These are phyloP conservation scores for Drosophila helvetica DNA, from an alignment of 2,888 invertebrate genomes.

Conservation along the genomic window DNA sequence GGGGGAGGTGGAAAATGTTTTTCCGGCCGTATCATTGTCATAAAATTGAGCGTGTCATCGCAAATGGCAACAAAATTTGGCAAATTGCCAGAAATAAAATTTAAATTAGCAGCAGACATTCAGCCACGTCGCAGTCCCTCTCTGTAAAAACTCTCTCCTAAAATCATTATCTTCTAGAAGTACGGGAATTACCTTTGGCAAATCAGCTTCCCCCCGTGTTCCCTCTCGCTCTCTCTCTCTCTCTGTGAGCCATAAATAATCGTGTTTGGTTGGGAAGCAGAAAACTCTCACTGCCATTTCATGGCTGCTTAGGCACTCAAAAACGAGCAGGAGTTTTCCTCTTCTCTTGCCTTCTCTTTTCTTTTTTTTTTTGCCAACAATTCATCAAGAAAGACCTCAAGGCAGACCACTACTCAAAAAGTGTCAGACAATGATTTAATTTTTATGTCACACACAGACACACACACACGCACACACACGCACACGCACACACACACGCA, in stretches of 20 bases:
- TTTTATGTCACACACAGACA: slow-evolving; percentile 48
- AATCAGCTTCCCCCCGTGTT: slow-evolving; percentile 28
- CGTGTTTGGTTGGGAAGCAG: slow-evolving; percentile 14
- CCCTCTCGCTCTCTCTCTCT: slow-evolving; percentile 22
- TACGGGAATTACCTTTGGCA: slow-evolving; percentile 12
- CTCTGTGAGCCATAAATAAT: slow-evolving; percentile 27
- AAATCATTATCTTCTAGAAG: slow-evolving; percentile 37
- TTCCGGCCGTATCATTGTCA: slow-evolving; percentile 66
- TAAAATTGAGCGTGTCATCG: slow-evolving; percentile 77
- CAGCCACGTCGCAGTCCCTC: background rate
- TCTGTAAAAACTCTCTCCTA: slow-evolving; percentile 8
- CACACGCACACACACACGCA: slow-evolving; percentile 27
- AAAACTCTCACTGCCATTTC: slow-evolving; percentile 21
- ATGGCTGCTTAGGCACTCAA: slow-evolving; percentile 45
- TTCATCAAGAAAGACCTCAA: slow-evolving; percentile 62
- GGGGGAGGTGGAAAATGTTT: slow-evolving; percentile 17
- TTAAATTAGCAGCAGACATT: slow-evolving; percentile 70
- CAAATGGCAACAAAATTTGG: slow-evolving; percentile 79
- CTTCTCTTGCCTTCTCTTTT: slow-evolving; percentile 2
- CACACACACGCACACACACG: slow-evolving; percentile 11
- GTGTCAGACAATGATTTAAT: slow-evolving; percentile 73
- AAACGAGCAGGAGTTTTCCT: background rate
- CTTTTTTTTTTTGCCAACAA: slow-evolving; percentile 27
- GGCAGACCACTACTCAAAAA: slow-evolving; percentile 52
- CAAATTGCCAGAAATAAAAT: slow-evolving; percentile 80